Percentiles rank a stretch among this genome's conserved stretches.
These are phyloP conservation scores for Tiaroga cobitis DNA, from an alignment of 2,797 vertebrate genomes.

Conservation along the genomic window DNA sequence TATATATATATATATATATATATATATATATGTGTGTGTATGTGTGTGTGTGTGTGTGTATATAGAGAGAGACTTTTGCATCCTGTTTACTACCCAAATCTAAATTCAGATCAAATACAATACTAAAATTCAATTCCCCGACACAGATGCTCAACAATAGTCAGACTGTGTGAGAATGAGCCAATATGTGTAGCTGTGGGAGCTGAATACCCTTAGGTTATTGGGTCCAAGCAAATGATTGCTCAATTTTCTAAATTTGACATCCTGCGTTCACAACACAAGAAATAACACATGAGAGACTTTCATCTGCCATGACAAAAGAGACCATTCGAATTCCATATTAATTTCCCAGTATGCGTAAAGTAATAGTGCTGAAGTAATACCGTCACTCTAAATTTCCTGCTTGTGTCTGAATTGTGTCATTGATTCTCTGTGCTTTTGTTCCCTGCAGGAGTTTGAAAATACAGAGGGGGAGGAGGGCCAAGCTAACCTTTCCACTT, in stretches of 20 bases:
- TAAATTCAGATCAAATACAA: background rate
- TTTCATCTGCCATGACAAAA: constrained; percentile 5
- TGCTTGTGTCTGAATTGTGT: background rate
- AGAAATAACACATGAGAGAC: background rate
- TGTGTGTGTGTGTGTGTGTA: too few relatives aligned
- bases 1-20: too few relatives aligned
- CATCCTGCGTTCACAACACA: background rate
- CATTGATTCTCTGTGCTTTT: constrained; percentile 18
- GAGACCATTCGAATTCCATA: background rate
- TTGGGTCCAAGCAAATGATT: constrained; percentile 25
- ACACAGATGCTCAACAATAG: constrained; percentile 14
- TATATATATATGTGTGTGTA: too few relatives aligned
- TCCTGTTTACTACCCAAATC: background rate
- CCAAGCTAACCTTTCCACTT: constrained; percentile 84
- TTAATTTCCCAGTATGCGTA: constrained; percentile 19
- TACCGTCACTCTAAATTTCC: background rate
- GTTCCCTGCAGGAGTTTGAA: constrained; percentile 88
- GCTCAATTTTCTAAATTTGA: background rate
- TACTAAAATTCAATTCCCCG: background rate
- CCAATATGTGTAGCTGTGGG: constrained; percentile 9
- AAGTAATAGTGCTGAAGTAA: constrained; percentile 3
- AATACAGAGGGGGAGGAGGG: constrained; percentile 92
- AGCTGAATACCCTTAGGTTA: background rate
- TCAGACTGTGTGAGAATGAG: constrained; percentile 3
- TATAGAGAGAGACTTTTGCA: too few relatives aligned